Evolutionary conservation across 2,888 invertebrate species (phyloP).

Genomic region (Mythimna loreyi): DNA sequence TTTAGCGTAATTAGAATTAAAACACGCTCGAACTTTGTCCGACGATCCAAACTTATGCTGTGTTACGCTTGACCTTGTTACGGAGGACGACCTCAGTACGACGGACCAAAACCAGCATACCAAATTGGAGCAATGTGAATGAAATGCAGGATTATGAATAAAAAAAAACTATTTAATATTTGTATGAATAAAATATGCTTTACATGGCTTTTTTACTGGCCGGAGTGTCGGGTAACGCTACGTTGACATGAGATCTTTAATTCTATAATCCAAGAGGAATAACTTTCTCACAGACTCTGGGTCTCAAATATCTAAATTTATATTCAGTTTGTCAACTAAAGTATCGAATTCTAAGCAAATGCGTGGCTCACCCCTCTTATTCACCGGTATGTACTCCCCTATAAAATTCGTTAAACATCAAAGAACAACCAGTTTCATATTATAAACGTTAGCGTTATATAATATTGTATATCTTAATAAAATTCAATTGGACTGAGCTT

Average conservation of each 20-base stretch:
- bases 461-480: slow-evolving; percentile 27
- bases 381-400: slow-evolving; percentile 32
- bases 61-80: no score
- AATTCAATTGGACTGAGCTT: slow-evolving; percentile 26
- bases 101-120: no score
- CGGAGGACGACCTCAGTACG: no score
- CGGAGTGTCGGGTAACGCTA: background rate
- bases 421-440: slow-evolving; percentile 45
- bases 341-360: slow-evolving; percentile 30
- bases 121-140: no score
- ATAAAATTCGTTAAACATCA: slow-evolving; percentile 23
- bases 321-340: slow-evolving; percentile 8
- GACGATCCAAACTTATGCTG: no score
- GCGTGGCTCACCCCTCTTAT: slow-evolving; percentile 20
- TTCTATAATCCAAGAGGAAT: background rate
- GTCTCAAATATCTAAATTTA: slow-evolving; percentile 12
- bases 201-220: no score
- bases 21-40: no score
- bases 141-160: no score
- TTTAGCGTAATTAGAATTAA: no score
- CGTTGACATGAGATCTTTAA: background rate
- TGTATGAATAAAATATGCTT: no score
- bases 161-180: no score
- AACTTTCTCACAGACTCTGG: slow-evolving; percentile 27
- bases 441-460: slow-evolving; percentile 36